A percentile compares a stretch with the other conserved stretches of the same genome.
These are phyloP conservation scores for Catharus minimus DNA, from an alignment of 2,113 vertebrate species.

Conservation along the genomic window DNA sequence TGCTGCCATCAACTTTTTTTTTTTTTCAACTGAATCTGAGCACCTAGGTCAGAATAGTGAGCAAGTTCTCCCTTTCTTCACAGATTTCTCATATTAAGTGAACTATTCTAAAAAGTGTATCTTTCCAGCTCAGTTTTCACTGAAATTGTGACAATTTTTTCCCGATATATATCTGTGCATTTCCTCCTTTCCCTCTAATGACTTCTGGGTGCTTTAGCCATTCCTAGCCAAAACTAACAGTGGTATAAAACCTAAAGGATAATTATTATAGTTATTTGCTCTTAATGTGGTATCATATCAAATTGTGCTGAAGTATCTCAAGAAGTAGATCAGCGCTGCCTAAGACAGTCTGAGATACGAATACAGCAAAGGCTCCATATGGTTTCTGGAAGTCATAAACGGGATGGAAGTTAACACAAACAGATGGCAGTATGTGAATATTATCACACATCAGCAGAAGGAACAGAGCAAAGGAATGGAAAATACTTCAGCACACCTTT, in stretches of 20 bases:
- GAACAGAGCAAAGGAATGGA: neutral
- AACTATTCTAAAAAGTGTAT: neutral
- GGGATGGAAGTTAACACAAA: neutral
- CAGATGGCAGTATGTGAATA: neutral
- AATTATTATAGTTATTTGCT: neutral
- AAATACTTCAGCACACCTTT: slow-evolving; percentile 6
- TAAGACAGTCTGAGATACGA: neutral
- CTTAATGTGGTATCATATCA: neutral
- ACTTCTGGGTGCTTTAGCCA: neutral
- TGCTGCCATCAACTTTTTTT: neutral
- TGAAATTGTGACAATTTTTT: neutral
- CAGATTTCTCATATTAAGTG: neutral
- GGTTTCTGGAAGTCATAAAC: neutral
- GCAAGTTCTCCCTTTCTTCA: neutral
- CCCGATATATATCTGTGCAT: neutral
- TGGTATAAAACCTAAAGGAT: neutral
- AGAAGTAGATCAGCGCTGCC: neutral
- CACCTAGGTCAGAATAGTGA: neutral
- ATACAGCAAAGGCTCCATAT: neutral
- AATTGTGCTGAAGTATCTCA: neutral
- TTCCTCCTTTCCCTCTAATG: neutral
- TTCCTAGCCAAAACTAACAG: neutral
- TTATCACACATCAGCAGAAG: neutral
- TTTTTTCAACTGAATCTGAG: neutral
- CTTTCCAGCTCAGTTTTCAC: neutral